Percentiles rank a stretch among this genome's conserved stretches.
These are phyloP conservation scores for zebrafish (Danio rerio) DNA, from an alignment of 2,113 vertebrate species.

Conservation along the genomic window DNA sequence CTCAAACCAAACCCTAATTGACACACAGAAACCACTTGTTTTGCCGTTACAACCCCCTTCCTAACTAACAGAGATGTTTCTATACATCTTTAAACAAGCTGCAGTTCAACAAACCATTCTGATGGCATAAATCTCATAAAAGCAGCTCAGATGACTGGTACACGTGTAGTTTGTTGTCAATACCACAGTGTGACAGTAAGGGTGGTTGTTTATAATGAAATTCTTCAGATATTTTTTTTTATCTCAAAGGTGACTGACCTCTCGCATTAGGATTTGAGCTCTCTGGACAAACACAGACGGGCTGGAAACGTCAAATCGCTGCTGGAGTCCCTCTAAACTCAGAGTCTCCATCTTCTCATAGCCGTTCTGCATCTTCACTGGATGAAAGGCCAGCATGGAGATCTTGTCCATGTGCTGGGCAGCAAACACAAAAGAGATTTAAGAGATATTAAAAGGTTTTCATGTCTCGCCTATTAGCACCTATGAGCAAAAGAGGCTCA, in stretches of 20 bases:
- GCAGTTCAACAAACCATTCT: neutral
- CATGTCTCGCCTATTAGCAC: no score
- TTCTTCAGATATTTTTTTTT: neutral
- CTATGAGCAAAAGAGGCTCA: no score
- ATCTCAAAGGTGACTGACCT: conserved; percentile 75
- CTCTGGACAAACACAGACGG: conserved; percentile 91
- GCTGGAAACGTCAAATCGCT: conserved; percentile 90
- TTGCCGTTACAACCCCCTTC: neutral
- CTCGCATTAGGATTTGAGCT: conserved; percentile 95
- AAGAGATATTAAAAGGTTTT: neutral
- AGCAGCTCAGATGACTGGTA: neutral
- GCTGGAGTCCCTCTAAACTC: conserved; percentile 93
- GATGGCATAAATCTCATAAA: neutral
- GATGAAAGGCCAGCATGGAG: conserved; percentile 93
- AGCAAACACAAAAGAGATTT: neutral
- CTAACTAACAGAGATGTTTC: neutral
- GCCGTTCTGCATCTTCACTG: conserved; percentile 96
- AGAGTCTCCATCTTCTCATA: conserved; percentile 93
- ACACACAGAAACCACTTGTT: neutral
- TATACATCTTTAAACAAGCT: conserved; percentile 6
- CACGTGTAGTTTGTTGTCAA: neutral
- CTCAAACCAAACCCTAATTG: conserved; percentile 14
- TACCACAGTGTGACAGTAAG: neutral
- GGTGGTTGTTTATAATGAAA: neutral
- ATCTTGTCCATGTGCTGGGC: conserved; percentile 92